A percentile compares a stretch with the other conserved stretches of the same genome.
phyloP scores from a whole-genome alignment of 1,140 invertebrate genomes.

The Matsumurasca onukii region DNA sequence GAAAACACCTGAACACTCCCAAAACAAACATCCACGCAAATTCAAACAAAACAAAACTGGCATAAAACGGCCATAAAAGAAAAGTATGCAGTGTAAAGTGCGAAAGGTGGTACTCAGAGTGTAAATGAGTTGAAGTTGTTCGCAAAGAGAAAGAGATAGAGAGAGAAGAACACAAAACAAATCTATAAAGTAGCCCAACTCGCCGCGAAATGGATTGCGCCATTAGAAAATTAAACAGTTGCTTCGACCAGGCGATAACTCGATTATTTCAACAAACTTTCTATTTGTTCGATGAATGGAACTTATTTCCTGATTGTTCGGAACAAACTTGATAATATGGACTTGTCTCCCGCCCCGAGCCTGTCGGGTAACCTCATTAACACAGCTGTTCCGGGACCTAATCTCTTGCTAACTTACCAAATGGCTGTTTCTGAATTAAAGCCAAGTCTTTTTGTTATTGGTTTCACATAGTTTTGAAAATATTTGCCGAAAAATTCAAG shows the following conservation, averaged over 20 bases:
- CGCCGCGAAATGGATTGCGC: conserved; percentile 13
- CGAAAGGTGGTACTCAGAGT: not conserved
- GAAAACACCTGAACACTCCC: no score
- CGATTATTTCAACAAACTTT: conserved; percentile 23
- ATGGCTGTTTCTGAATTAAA: no score
- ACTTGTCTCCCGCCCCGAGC: not conserved
- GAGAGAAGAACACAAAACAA: conserved; percentile 5
- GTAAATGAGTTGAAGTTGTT: conserved; percentile 21
- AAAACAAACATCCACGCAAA: no score
- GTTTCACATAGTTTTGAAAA: no score
- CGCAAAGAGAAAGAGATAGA: not conserved
- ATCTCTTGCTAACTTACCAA: no score
- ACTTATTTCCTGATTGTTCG: conserved; percentile 15
- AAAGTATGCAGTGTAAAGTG: no score
- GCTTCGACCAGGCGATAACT: conserved; percentile 3
- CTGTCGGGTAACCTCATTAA: no score
- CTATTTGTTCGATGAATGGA: conserved; percentile 25
- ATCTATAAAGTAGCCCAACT: conserved; percentile 25
- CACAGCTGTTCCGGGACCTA: no score
- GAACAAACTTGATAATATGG: conserved; percentile 19
- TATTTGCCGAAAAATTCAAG: no score
- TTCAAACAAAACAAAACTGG: no score
- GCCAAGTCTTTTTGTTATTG: no score
- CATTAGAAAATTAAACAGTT: conserved; percentile 27
- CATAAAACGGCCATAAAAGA: no score